phyloP scores from a whole-genome alignment of 2,113 vertebrate species.

The Anarhynchus alexandrinus region DNA sequence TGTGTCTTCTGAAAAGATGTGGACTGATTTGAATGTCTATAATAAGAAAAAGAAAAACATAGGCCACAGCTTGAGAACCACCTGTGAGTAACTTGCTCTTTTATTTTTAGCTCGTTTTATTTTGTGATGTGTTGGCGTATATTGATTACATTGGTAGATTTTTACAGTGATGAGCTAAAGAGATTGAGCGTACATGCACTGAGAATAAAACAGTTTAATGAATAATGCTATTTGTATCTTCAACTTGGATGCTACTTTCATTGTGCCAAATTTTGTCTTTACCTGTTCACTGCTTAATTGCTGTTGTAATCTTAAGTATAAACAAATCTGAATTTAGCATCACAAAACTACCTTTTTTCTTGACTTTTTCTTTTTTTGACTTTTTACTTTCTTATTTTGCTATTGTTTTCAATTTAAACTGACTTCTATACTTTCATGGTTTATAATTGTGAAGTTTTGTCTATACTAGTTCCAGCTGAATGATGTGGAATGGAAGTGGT shows the following conservation, averaged over 20 bases:
- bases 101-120: slow-evolving; percentile 14
- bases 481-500: not conserved
- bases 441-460: not conserved
- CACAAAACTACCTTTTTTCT: not conserved
- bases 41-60: not conserved
- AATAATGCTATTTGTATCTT: slow-evolving; percentile 2
- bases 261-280: not conserved
- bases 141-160: slow-evolving; percentile 5
- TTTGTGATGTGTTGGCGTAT: slow-evolving; percentile 7
- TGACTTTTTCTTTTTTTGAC: not conserved
- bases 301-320: not conserved
- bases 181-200: not conserved
- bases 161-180: not conserved
- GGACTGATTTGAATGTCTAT: not conserved
- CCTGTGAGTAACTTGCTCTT: slow-evolving; percentile 2
- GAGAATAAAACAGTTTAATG: not conserved
- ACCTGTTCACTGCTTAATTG: not conserved
- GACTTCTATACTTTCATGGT: not conserved
- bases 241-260: not conserved
- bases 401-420: not conserved
- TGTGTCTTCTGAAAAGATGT: not conserved
- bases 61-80: slow-evolving; percentile 13
- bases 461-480: not conserved
- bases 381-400: not conserved
- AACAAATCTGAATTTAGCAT: not conserved